These are phyloP conservation scores for Athalia circularis DNA, from an alignment of 2,888 invertebrate genomes.

Conservation along the genomic window DNA sequence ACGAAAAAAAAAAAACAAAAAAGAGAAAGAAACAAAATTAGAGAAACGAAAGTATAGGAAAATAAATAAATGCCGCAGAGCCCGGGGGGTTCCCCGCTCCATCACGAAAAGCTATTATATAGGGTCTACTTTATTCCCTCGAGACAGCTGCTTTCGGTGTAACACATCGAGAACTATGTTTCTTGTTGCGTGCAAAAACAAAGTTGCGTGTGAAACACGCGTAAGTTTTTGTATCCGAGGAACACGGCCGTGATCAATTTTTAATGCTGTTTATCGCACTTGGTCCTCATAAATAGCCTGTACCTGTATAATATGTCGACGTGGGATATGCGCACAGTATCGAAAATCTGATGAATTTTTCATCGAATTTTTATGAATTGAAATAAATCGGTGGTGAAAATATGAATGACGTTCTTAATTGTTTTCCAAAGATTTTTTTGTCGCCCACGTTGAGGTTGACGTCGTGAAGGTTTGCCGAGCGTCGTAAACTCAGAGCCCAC, in stretches of 20 bases:
- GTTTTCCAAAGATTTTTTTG: background rate
- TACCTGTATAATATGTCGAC: background rate
- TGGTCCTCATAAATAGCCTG: background rate
- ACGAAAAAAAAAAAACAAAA: no score
- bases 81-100: background rate
- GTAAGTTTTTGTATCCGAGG: constrained; percentile 2
- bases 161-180: background rate
- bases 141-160: background rate
- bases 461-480: constrained; percentile 19
- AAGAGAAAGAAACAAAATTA: background rate
- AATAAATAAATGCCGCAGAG: background rate
- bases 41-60: no score
- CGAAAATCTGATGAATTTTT: background rate
- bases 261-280: background rate
- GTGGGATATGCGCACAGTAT: background rate
- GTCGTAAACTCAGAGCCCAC: constrained; percentile 25
- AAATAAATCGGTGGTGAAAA: background rate
- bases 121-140: background rate
- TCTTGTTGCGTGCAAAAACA: constrained; percentile 12
- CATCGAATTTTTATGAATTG: no score
- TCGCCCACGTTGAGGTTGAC: constrained; percentile 4
- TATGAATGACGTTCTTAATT: background rate
- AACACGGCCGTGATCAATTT: background rate
- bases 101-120: constrained; percentile 8
- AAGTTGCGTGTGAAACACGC: constrained; percentile 15